Evolutionary conservation across 2,797 vertebrate genomes (phyloP).

Genomic region (Dallia pectoralis): DNA sequence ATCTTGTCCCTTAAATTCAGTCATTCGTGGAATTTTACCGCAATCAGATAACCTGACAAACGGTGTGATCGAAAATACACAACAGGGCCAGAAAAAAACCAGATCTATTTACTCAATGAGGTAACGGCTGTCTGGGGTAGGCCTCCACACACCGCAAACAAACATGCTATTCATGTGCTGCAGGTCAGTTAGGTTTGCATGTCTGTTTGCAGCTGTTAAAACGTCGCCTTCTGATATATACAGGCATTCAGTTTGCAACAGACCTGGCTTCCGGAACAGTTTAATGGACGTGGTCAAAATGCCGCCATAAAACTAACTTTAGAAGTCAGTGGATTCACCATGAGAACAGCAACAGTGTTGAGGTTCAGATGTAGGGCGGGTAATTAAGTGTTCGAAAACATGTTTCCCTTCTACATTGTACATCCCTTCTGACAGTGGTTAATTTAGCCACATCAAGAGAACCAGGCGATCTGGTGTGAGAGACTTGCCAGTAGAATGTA

Average conservation of each 20-base stretch:
- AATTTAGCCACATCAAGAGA: constrained; percentile 30
- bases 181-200: constrained; percentile 15
- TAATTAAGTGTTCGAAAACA: constrained; percentile 30
- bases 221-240: constrained; percentile 15
- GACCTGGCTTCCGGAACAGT: constrained; percentile 20
- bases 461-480: constrained; percentile 19
- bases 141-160: constrained; percentile 50
- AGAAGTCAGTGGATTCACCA: background rate
- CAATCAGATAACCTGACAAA: constrained; percentile 25
- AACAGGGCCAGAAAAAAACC: constrained; percentile 61
- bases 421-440: constrained; percentile 19
- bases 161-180: constrained; percentile 56
- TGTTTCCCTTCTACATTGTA: background rate
- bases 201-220: constrained; percentile 45
- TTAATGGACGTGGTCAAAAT: constrained; percentile 20
- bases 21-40: constrained; percentile 11
- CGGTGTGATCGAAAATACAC: constrained; percentile 22
- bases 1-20: background rate
- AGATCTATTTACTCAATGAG: constrained; percentile 55
- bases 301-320: constrained; percentile 11
- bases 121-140: constrained; percentile 40
- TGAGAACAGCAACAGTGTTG: background rate
- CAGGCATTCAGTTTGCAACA: constrained; percentile 10
- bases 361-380: background rate
- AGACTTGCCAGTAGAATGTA: constrained; percentile 7